Conservation (phyloP, 2,113 vertebrate genomes). For the Peromyscus leucopus region DNA sequence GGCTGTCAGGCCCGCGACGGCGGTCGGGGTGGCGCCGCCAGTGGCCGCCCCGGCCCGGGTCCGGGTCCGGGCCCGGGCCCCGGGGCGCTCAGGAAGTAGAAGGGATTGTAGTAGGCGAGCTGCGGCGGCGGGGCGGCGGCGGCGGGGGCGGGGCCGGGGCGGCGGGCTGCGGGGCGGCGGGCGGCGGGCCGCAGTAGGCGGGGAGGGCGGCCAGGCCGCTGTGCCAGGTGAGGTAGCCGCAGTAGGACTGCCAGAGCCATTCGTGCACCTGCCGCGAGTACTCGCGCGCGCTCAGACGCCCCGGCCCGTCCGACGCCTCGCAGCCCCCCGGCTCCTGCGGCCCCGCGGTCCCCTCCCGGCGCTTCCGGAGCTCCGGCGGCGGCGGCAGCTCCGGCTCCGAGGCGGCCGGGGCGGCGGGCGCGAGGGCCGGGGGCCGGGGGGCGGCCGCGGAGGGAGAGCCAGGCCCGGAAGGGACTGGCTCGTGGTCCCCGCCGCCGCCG, state of each 20-base stretch:
- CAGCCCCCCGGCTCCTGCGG: neutral
- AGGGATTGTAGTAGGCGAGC: slow-evolving; percentile 81
- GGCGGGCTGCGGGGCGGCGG: neutral
- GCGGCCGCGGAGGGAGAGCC: slow-evolving; percentile 42
- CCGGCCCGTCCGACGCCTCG: slow-evolving; percentile 6
- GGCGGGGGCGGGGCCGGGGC: neutral
- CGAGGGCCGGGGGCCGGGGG: neutral
- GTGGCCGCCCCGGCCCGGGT: slow-evolving; percentile 38
- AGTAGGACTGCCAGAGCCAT: slow-evolving; percentile 97
- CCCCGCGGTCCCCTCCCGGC: slow-evolving; percentile 14
- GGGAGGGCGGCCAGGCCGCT: slow-evolving; percentile 86
- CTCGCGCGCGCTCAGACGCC: slow-evolving; percentile 87
- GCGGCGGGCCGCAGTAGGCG: slow-evolving; percentile 67
- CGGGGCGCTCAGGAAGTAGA: slow-evolving; percentile 74
- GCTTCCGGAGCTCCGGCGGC: slow-evolving; percentile 21
- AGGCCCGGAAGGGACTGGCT: neutral
- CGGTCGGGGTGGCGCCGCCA: neutral
- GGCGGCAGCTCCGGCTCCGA: neutral
- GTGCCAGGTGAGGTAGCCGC: slow-evolving; percentile 92
- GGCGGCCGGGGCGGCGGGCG: neutral
- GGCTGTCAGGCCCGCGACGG: neutral
- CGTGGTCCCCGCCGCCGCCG: slow-evolving; percentile 36
- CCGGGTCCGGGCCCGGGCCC: slow-evolving; percentile 43
- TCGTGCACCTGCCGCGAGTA: slow-evolving; percentile 93
- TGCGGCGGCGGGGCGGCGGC: slow-evolving; percentile 33